Percentiles rank a stretch among this genome's conserved stretches.
Evolutionary conservation across 2,113 vertebrate genomes (phyloP).

Genomic region (Anguilla rostrata): DNA sequence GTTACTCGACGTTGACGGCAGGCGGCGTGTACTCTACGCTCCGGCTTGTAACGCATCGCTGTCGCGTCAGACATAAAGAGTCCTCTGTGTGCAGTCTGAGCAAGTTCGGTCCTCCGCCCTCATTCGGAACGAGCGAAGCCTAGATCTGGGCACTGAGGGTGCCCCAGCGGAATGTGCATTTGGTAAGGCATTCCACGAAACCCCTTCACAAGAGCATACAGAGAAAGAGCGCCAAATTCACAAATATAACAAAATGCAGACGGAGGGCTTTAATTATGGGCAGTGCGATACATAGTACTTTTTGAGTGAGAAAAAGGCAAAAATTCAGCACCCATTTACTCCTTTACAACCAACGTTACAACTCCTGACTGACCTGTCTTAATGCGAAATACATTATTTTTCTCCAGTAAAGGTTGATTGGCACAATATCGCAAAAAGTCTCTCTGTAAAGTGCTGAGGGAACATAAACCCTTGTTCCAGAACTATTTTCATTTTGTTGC

Average conservation of each 20-base stretch:
- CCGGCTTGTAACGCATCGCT: background rate
- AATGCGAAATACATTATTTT: background rate
- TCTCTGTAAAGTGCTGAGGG: background rate
- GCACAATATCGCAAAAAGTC: background rate
- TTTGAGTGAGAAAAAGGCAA: background rate
- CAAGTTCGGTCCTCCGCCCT: background rate
- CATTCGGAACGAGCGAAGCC: background rate
- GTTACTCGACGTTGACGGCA: background rate
- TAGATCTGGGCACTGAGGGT: background rate
- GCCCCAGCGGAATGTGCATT: background rate
- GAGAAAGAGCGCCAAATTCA: background rate
- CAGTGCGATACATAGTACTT: background rate
- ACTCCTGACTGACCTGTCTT: background rate
- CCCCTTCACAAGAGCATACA: background rate
- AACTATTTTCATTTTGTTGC: background rate
- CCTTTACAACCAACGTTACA: too few species aligned
- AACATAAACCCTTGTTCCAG: background rate
- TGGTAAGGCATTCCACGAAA: conserved; percentile 5
- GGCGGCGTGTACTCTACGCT: background rate
- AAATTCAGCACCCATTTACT: too few species aligned
- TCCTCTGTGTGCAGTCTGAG: background rate
- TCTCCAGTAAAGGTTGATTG: background rate
- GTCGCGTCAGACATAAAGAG: conserved; percentile 3
- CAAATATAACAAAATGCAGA: background rate
- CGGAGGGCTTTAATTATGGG: background rate